A percentile compares a stretch with the other conserved stretches of the same genome.
Evolutionary conservation across 2,797 vertebrate genomes (phyloP).

Genomic region (Decapterus maruadsi): DNA sequence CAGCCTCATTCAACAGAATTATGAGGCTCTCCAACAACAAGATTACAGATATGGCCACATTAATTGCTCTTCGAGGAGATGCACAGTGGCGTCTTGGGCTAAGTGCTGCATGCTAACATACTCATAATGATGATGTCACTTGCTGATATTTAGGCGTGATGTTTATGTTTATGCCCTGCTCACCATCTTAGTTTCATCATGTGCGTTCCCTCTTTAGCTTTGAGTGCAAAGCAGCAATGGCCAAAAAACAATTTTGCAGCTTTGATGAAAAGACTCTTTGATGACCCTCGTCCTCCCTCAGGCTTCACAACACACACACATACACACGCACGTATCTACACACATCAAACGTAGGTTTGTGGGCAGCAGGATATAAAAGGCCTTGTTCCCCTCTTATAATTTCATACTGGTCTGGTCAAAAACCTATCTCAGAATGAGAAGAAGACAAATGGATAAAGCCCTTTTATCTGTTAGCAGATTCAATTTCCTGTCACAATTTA

Average conservation of each 20-base stretch:
- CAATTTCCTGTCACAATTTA: conserved; percentile 69
- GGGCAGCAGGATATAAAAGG: conserved; percentile 32
- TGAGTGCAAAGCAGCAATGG: conserved; percentile 2
- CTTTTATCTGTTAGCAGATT: conserved; percentile 53
- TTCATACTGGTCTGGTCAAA: conserved; percentile 32
- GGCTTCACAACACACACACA: conserved; percentile 28
- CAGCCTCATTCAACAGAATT: neutral
- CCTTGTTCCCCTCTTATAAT: conserved; percentile 23
- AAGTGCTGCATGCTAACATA: neutral
- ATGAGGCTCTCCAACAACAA: neutral
- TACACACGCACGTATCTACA: conserved; percentile 24
- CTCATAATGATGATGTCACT: neutral
- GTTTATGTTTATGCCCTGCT: neutral
- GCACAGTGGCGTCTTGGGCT: neutral
- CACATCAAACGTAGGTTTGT: conserved; percentile 53
- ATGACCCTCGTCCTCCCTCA: conserved; percentile 46
- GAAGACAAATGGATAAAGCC: conserved; percentile 42
- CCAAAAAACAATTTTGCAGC: conserved; percentile 36
- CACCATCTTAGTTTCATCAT: neutral
- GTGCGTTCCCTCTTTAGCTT: conserved; percentile 1
- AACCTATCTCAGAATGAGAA: conserved; percentile 20
- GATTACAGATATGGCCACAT: neutral
- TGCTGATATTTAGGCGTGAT: neutral
- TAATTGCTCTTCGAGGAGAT: no score
- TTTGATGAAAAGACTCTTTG: conserved; percentile 68